Percentiles rank a stretch among this genome's conserved stretches.
Evolutionary conservation across 2,888 invertebrate species (phyloP).

Genomic region (Branchellion lobata): DNA sequence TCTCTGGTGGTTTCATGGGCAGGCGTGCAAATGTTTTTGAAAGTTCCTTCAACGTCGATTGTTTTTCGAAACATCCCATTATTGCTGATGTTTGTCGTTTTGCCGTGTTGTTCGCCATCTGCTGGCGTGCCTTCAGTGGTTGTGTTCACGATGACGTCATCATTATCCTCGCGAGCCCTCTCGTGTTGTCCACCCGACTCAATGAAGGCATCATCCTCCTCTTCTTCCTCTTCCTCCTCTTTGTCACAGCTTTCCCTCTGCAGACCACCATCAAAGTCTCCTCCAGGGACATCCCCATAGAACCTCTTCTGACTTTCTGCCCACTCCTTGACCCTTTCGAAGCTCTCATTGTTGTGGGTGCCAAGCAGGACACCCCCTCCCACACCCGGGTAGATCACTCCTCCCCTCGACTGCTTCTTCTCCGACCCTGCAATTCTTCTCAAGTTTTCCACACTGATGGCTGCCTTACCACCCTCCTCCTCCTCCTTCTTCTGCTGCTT

Average conservation of each 20-base stretch:
- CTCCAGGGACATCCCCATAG: slow-evolving; percentile 11
- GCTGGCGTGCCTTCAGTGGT: too few species aligned
- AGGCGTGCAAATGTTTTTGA: too few species aligned
- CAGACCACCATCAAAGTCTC: neutral
- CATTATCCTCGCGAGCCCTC: too few species aligned
- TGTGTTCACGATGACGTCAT: too few species aligned
- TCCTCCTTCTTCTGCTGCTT: neutral
- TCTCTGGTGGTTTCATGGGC: too few species aligned
- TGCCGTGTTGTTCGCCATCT: too few species aligned
- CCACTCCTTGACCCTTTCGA: slow-evolving; percentile 36
- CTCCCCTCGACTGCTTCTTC: neutral
- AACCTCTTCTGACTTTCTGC: slow-evolving; percentile 35
- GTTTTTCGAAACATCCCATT: neutral
- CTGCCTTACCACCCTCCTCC: neutral
- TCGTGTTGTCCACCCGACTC: too few species aligned
- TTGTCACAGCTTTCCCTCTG: neutral
- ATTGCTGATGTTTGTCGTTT: too few species aligned
- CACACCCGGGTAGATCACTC: neutral
- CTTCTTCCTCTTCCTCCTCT: neutral
- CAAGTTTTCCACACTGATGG: neutral
- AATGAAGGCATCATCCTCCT: too few species aligned
- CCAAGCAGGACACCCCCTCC: too few species aligned
- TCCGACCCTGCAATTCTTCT: neutral
- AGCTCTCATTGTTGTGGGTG: neutral
- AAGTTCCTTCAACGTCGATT: too few species aligned